Evolutionary conservation across 2,888 invertebrate genomes (phyloP), one percentile per base, ranked within the genome.

Genomic region (Parnassius glacialis): DNA sequence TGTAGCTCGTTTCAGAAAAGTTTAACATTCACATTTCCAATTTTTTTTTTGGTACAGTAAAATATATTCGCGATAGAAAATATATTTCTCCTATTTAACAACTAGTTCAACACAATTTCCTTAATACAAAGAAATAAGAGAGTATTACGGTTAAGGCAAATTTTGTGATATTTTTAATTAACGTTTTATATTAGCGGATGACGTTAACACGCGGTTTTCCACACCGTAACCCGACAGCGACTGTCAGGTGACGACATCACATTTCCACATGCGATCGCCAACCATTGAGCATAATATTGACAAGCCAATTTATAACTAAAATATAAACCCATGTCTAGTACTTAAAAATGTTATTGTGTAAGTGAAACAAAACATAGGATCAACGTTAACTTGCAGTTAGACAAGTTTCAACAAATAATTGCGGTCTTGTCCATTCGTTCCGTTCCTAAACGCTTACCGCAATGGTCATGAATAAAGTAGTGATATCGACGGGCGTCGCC

Each of bases 381-480:
- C 52, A 7, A 10, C 13, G 20, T 53, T 53, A 60, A 55, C 60
- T 47, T n/a, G 34, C 20, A 56, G 47, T n/a, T 34, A 47, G 56
- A n/a, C 50, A 41, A 54, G 44, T 42, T 34, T 55, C 13, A 48
- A 45, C 56, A 56, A 63, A 59, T 56, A 56, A 51, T 55, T 16
- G 66, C 62, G 67, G 76, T 67, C 74, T 74, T 79, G 74, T 84
- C 83, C 80, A 81, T 70, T 72, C 70, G 73, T 74, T 69, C 66
- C 68, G 67, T 74, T 73, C 67, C 77, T 84, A 87, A 88, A 83
- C 81, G 85, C 69, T 78, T 74, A 80, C 72, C 81, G 74, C 81
- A 70, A 75, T 71, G 78, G 81, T 84, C 87, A 89, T 91, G 87
- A 90, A 91, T 91, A 88, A 90, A 79, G 83, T 79, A 91, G 87